Evolutionary conservation across 2,888 invertebrate species (phyloP), one percentile per base, ranked within the genome.

Genomic region (Stomorhina lunata): DNA sequence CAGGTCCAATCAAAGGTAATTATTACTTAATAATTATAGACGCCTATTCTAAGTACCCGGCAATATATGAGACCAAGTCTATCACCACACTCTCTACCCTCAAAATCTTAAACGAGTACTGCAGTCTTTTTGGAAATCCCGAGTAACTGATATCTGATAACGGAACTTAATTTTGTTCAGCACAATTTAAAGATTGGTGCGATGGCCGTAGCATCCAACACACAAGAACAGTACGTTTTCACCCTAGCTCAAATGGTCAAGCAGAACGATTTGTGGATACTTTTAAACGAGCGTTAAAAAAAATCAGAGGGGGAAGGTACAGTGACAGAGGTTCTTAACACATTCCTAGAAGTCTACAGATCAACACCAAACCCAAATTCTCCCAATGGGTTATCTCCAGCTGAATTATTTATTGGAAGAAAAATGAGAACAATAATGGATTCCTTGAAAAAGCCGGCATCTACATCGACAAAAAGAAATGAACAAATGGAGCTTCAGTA

Each of bases 171-270:
- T 37, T 37, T 37, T 37, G 37, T 12, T 10, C 37, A 37, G 37
- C 9, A 37, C 25, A 48, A 29, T 65, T 65, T 17, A 20, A 65
- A 43, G 6, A 22, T 17, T 57, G 45, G 57, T 69, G 69, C 29
- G 29, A 25, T 7, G 43, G 45, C 17, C 40, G 57, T 27, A 15
- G n/a, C 1, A 71, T 71, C 7, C 43, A 57, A 27, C 57, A 68
- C 20, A 68, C 68, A 25, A 22, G 57, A 34, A 57, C 55, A 3
- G 71, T 71, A 10, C 29, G 71, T 43, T 71, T 40, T 10, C 65
- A 65, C 40, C 61, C 59, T 12, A 72, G 71, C 17, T 59, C 71
- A n/a, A 72, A 59, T 22, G 72, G 61, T 4, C 72, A 72, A 50
- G 72, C 72, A 4, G 50, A 72, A 12, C 50, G 53, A 48, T 68